phyloP scores from a whole-genome alignment of 23 tunicate species.

The Phallusia fumigata region DNA sequence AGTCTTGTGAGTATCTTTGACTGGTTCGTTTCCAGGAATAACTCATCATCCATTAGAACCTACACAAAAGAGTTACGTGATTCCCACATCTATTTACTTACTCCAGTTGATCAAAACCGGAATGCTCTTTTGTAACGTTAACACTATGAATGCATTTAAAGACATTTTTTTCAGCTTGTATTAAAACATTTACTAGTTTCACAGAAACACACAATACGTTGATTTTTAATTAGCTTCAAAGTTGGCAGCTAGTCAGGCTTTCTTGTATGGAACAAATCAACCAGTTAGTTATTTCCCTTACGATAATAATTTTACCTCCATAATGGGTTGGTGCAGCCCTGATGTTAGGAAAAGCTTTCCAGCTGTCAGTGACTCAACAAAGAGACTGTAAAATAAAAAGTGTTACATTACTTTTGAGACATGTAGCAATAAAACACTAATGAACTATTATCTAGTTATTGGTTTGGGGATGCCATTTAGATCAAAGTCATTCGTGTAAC shows the following conservation, averaged over 20 bases:
- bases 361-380: conserved; percentile 67
- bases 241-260: no score
- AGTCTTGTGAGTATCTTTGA: conserved; percentile 66
- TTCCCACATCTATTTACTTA: neutral
- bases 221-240: no score
- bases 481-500: no score
- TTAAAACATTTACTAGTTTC: no score
- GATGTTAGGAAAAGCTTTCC: conserved; percentile 82
- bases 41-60: conserved; percentile 95
- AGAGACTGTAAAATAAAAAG: conserved; percentile 52
- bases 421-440: no score
- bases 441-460: no score
- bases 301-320: conserved; percentile 55
- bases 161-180: no score
- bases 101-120: neutral
- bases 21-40: conserved; percentile 76
- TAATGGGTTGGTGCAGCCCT: conserved; percentile 85
- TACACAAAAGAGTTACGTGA: neutral
- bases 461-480: no score
- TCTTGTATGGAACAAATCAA: no score
- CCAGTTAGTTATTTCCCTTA: neutral
- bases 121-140: neutral
- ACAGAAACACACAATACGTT: no score
- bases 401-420: neutral
- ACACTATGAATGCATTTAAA: no score